Percentiles rank a stretch among this genome's conserved stretches.
These are phyloP conservation scores for Picus viridis DNA, from an alignment of 2,797 vertebrate species.

Conservation along the genomic window DNA sequence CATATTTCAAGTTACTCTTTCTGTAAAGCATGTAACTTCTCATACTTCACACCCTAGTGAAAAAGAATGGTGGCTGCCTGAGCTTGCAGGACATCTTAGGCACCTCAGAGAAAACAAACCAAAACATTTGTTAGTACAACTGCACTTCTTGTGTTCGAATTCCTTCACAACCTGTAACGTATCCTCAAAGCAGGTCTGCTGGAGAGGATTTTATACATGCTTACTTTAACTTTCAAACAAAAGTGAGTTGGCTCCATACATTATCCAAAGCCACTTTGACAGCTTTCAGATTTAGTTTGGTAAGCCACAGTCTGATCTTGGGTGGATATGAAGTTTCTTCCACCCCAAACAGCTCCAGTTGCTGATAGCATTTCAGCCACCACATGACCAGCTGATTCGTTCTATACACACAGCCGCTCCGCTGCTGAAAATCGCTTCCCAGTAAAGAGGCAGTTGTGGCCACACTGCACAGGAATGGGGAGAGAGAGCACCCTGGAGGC, in stretches of 20 bases:
- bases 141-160: background rate
- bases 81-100: background rate
- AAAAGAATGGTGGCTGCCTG: background rate
- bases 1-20: background rate
- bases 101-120: background rate
- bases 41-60: accelerated
- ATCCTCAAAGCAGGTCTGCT: accelerated
- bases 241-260: accelerated
- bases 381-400: accelerated
- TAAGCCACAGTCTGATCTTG: accelerated
- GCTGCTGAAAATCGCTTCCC: accelerated
- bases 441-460: accelerated
- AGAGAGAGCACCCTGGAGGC: accelerated
- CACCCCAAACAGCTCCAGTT: background rate
- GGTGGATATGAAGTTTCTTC: accelerated
- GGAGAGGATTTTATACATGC: accelerated
- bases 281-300: accelerated
- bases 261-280: background rate
- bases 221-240: background rate
- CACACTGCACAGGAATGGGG: accelerated
- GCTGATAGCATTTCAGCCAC: accelerated
- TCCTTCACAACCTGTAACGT: background rate
- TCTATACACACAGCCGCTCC: accelerated
- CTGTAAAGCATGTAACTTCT: background rate
- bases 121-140: background rate